A percentile compares a stretch with the other conserved stretches of the same genome.
These are phyloP conservation scores for Falco berigora DNA, from an alignment of 2,797 vertebrate species.

Conservation along the genomic window DNA sequence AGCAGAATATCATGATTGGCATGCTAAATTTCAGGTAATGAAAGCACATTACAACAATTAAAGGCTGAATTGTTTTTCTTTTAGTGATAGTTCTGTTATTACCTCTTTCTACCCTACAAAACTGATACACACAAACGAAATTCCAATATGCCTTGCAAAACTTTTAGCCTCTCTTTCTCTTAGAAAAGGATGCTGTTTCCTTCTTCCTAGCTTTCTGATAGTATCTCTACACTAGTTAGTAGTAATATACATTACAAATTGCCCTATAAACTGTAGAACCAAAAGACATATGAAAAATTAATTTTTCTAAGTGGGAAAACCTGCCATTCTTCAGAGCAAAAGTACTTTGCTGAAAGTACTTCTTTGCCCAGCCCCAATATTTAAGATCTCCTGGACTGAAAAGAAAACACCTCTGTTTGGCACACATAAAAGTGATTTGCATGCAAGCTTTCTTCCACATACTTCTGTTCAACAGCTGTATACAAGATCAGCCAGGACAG, in stretches of 20 bases:
- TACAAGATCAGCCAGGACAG: constrained; percentile 9
- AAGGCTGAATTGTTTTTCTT: background rate
- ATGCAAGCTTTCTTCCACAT: constrained; percentile 18
- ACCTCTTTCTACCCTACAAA: background rate
- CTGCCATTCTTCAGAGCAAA: background rate
- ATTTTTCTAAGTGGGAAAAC: background rate
- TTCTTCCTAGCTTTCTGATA: background rate
- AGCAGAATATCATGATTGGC: background rate
- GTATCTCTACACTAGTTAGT: background rate
- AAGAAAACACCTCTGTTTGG: background rate
- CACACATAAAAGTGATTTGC: background rate
- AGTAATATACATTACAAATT: background rate
- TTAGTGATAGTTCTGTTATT: background rate
- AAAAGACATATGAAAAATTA: background rate
- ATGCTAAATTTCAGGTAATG: background rate
- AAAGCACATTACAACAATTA: background rate
- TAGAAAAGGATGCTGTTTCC: background rate
- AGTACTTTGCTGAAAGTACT: background rate
- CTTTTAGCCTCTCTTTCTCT: background rate
- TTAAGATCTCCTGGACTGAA: background rate
- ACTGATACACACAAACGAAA: background rate
- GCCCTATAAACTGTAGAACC: background rate
- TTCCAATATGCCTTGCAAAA: background rate
- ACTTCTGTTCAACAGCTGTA: constrained; percentile 31
- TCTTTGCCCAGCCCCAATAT: background rate